Base-by-base conservation (phyloP, 1,140 invertebrate species). In the Muscidifurax raptorellus region DNA sequence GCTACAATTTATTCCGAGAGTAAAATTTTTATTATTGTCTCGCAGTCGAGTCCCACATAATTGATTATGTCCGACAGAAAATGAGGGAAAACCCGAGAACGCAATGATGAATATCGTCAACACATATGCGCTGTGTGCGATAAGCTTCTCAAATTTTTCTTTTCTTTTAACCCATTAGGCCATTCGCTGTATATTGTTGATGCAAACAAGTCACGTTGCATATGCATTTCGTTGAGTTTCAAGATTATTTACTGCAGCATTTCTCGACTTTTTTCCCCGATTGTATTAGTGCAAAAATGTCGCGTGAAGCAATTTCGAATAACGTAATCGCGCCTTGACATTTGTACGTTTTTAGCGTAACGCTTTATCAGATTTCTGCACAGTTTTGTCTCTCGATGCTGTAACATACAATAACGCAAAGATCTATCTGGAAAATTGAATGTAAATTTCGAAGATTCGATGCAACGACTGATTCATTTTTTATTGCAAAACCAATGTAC, bases 101-200 rank as follows among this genome's bases (percentile, higher is more conserved):
- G 28, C 15, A 59, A 78, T 0, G 47, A 25, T 79, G 30, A 67
- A 36, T 40, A 79, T 66, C 59, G 30, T 67, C 44, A 77, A n/a
- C 75, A 44, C 25, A 18, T 59, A 59, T 15, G 1, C 75, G 6
- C 36, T 12, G 36, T 18, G 44, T 7, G 40, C 44, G 75, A 77
- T 77, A 77, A 77, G 75, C 25, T n/a, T 44, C 12, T 25, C 3
- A 77, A 22, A 77, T 77, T 59, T 77, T 77, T 75, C n/a, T 47
- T 25, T 22, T 22, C 52, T 59, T 7, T 59, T n/a, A 59, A 59
- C 52, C 22, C 52, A 59, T 59, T 59, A 59, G 52, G 52, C 52
- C 52, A 59, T 59, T 59, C 52, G 6, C 18, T 59, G 22, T n/a
- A 59, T 59, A 59, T 6, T 59, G 22, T 59, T 59, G 18, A 59